Conservation (phyloP, 2,888 invertebrate genomes). For the Autographa gamma region DNA sequence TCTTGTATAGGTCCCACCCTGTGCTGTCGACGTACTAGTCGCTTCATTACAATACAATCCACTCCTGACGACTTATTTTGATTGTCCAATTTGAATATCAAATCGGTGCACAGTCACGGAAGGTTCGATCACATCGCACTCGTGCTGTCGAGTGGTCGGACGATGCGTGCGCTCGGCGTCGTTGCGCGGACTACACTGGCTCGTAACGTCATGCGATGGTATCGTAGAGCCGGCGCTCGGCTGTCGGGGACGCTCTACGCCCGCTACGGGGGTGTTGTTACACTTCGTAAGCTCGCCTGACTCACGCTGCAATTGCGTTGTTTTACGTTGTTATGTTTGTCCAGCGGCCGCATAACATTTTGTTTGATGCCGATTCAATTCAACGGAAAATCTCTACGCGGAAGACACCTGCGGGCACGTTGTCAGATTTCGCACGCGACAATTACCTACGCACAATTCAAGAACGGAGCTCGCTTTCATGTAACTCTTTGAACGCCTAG, state of each 20-base stretch:
- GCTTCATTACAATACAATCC: slow-evolving; percentile 77
- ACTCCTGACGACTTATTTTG: slow-evolving; percentile 72
- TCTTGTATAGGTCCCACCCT: slow-evolving; percentile 52
- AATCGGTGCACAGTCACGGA: slow-evolving; percentile 72
- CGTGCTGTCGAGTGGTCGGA: slow-evolving; percentile 52
- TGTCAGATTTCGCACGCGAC: slow-evolving; percentile 69
- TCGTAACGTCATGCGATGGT: slow-evolving; percentile 54
- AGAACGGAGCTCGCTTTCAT: slow-evolving; percentile 60
- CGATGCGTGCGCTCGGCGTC: slow-evolving; percentile 70
- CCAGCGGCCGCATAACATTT: slow-evolving; percentile 47
- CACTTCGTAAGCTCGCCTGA: slow-evolving; percentile 80
- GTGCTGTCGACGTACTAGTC: slow-evolving; percentile 54
- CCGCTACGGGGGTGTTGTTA: slow-evolving; percentile 79
- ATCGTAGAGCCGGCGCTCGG: slow-evolving; percentile 62
- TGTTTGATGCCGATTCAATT: slow-evolving; percentile 60
- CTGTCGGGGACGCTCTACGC: slow-evolving; percentile 67
- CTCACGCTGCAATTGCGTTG: slow-evolving; percentile 58
- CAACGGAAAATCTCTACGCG: slow-evolving; percentile 61
- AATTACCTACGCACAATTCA: slow-evolving; percentile 65
- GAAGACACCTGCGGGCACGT: slow-evolving; percentile 54
- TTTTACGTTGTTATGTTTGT: slow-evolving; percentile 45
- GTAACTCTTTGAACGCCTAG: slow-evolving; percentile 62
- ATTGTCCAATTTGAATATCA: slow-evolving; percentile 76
- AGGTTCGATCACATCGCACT: slow-evolving; percentile 66
- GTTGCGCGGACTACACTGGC: slow-evolving; percentile 75